Conservation (phyloP, 2,797 vertebrate species). For the Oceanodroma leucorhoa region DNA sequence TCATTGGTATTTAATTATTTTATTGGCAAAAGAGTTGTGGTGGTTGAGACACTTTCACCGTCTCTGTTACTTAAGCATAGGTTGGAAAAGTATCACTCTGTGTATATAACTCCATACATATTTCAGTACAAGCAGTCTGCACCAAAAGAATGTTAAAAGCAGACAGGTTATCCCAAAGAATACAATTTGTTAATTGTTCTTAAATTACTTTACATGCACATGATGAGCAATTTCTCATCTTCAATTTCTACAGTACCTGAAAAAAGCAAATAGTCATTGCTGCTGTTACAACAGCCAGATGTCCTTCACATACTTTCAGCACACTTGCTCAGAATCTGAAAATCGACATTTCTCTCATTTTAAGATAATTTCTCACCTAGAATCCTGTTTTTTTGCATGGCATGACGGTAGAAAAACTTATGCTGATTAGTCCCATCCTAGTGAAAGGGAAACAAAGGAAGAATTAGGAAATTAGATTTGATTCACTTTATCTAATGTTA, state of each 20-base stretch:
- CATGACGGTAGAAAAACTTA: background rate
- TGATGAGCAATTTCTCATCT: background rate
- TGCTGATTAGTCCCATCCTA: background rate
- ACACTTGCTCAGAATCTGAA: background rate
- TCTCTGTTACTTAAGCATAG: background rate
- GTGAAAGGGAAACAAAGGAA: background rate
- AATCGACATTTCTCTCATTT: background rate
- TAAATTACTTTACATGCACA: background rate
- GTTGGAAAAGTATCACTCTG: background rate
- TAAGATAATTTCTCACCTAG: background rate
- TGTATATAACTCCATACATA: background rate
- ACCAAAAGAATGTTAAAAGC: background rate
- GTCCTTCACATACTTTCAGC: background rate
- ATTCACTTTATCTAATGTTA: background rate
- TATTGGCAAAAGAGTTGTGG: background rate
- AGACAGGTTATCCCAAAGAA: background rate
- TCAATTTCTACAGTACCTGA: background rate
- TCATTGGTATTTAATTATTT: background rate
- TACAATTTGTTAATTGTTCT: background rate
- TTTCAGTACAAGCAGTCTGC: background rate
- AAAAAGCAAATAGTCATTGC: background rate
- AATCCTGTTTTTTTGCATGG: background rate
- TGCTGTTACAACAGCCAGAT: background rate
- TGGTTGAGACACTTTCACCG: background rate
- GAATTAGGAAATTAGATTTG: background rate